Evolutionary conservation across 1,140 invertebrate genomes (phyloP), one percentile per base, ranked within the genome.

Genomic region (Diabrotica virgifera): DNA sequence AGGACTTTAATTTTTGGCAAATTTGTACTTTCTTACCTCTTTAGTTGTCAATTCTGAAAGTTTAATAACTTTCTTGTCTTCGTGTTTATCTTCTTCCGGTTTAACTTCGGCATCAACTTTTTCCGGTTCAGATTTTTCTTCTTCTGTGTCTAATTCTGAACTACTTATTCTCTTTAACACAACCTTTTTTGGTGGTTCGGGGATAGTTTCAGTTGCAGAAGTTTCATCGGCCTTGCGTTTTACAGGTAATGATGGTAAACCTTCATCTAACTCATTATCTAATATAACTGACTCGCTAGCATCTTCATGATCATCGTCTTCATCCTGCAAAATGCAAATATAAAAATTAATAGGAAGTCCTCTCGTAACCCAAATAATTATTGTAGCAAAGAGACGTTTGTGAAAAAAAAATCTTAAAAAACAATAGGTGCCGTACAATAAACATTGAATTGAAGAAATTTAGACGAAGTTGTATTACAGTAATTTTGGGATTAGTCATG

Each of bases 101-200:
- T 65, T 13, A 52, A 63, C 3, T 57, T 68, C 74, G 74, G 52
- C 5, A 14, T 55, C 24, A 59, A 85, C 77, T 71, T 83, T 83
- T 68, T 79, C 84, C 12, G 59, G 35, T 57, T 65, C 56, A 13
- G 10, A 46, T 59, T 62, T 63, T 61, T 66, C 57, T 70, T 75
- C 75, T 37, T 62, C 76, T 40, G 50, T 56, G 64, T 57, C 63
- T 66, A 64, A 9, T 8, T 51, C 40, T 62, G 70, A 52, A 65
- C 37, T 66, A 46, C 64, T 74, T 62, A 70, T 85, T 62, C 90
- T 83, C 69, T 91, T 90, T 1, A 91, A 73, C 14, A 91, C 82
- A 61, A 89, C 81, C 76, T 86, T 87, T 69, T 87, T 88, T 0
- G 77, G 57, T 24, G 59, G 57, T 24, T 78, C 76, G 46, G 68